Conservation (phyloP, 2,797 vertebrate species). For the Scyliorhinus canicula region DNA sequence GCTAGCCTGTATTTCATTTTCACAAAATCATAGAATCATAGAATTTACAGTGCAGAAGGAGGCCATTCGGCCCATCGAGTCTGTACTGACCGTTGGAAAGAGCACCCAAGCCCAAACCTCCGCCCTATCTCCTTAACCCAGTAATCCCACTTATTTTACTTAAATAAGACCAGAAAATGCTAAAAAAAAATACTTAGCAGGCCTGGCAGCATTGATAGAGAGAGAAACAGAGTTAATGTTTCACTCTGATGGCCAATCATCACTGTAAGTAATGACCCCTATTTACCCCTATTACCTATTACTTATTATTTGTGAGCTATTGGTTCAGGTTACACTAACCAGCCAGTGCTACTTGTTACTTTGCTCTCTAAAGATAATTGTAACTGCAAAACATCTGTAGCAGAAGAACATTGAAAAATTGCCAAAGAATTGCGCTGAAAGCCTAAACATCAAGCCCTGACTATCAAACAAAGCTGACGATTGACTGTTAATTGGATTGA, state of each 20-base stretch:
- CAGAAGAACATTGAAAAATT: background rate
- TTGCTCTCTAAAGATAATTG: background rate
- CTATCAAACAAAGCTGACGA: background rate
- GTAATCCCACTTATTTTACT: too few relatives aligned
- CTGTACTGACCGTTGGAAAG: too few relatives aligned
- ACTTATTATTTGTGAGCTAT: background rate
- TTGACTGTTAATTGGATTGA: conserved; percentile 29
- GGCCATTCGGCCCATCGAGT: too few relatives aligned
- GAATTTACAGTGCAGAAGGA: too few relatives aligned
- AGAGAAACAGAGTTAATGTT: background rate
- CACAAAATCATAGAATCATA: too few relatives aligned
- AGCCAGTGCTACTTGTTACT: background rate
- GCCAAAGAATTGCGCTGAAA: background rate
- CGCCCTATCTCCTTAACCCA: too few relatives aligned
- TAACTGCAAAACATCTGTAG: background rate
- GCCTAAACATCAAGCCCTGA: background rate
- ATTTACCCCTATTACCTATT: background rate
- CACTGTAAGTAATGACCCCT: background rate
- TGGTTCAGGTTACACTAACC: background rate
- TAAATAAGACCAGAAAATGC: background rate
- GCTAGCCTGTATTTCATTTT: background rate
- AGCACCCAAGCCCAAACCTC: too few relatives aligned
- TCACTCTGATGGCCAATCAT: background rate
- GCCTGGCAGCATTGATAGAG: background rate
- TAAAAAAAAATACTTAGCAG: background rate